These are phyloP conservation scores for Ormyrus nitidulus DNA, from an alignment of 2,888 invertebrate species.

Conservation along the genomic window DNA sequence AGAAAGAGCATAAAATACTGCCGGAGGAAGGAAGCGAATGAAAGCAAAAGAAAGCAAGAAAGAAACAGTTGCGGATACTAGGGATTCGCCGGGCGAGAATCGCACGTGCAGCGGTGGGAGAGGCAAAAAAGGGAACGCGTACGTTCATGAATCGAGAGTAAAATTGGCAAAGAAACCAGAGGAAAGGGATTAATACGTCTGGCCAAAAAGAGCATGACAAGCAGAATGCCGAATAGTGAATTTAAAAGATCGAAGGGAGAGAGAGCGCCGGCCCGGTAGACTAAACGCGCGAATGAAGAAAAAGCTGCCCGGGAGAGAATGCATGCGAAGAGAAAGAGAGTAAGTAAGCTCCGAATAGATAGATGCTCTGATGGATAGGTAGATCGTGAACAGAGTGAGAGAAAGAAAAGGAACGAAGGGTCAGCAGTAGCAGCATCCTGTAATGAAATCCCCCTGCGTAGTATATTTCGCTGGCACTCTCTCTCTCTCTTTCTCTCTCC, in stretches of 20 bases:
- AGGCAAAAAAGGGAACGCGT: not conserved
- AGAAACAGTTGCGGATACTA: not conserved
- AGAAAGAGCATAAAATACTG: not conserved
- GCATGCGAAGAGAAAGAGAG: slow-evolving; percentile 1
- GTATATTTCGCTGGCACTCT: slow-evolving; percentile 16
- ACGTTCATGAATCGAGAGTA: not conserved
- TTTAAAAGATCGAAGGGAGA: slow-evolving; percentile 18
- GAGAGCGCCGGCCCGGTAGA: not conserved
- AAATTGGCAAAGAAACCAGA: not conserved
- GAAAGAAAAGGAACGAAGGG: not conserved
- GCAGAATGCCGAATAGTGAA: slow-evolving; percentile 29
- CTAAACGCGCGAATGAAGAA: slow-evolving; percentile 4
- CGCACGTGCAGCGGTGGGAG: not conserved
- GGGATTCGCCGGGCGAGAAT: not conserved
- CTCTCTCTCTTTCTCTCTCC: not conserved
- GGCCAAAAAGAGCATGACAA: not conserved
- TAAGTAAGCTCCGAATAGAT: not conserved
- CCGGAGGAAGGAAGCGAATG: not conserved
- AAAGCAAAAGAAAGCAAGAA: not conserved
- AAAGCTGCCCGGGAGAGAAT: not conserved
- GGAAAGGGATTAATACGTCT: slow-evolving; percentile 6
- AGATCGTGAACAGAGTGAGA: not conserved
- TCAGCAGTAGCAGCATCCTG: not conserved
- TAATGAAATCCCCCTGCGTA: slow-evolving; percentile 25
- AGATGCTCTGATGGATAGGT: slow-evolving; percentile 1